Evolutionary conservation across 2,113 vertebrate genomes (phyloP), one percentile per base, ranked within the genome.

Genomic region (Amazona vittata): DNA sequence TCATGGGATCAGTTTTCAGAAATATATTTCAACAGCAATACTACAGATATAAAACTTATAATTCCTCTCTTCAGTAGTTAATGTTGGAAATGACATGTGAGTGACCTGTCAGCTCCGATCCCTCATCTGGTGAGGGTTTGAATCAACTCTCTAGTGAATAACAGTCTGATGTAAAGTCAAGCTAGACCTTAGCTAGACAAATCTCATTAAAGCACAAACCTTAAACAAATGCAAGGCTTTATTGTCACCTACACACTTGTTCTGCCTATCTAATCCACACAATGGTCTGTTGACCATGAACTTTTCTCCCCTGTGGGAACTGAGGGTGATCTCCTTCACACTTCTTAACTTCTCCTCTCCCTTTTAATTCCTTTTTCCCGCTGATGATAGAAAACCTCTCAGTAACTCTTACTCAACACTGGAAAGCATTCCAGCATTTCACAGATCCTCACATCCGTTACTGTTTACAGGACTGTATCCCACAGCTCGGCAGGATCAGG

Each of bases 201-300:
- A 89, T 75, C 70, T 91, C 57, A 53, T 87, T 84, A 90, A 93
- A 94, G 70, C 52, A 70, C 24, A 91, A 91, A 74, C 47, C 57
- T 73, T 74, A 87, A 91, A 75, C 35, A 94, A 95, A 82, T 2
- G 28, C n/a, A 75, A 76, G 52, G 49, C n/a, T 92, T 83, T 57
- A 74, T 14, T 83, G 64, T 89, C 93, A 93, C 83, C 80, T 90
- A 65, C 35, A 65, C 33, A 26, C 21, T 79, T 75, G 31, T 64
- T 84, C 62, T 91, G 75, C 67, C 60, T 62, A 37, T 57, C 43
- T 83, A 89, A 92, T 88, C n/a, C 71, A 77, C 41, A 43, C 57
- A 83, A 80, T 7, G 17, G 18, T 55, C 55, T 90, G 50, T n/a
- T 90, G 46, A 80, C 65, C 62, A 31, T 28, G 15, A 81, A 37